Percentiles rank a stretch among this genome's conserved stretches.
Conservation (phyloP, 2,113 vertebrate species). For the Stigmatopora argus region DNA sequence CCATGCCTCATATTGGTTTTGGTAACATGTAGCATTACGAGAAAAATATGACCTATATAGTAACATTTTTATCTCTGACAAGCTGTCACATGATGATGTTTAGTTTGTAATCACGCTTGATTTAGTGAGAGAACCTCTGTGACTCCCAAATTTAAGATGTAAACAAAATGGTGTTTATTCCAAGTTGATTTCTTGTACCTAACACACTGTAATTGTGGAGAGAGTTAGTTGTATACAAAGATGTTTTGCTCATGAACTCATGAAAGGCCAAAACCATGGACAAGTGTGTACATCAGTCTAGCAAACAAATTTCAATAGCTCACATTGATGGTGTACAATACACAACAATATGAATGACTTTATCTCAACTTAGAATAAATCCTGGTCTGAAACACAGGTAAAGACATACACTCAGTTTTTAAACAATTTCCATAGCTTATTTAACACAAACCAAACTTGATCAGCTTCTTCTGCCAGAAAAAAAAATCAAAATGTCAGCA, state of each 20-base stretch:
- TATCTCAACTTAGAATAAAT: too few species aligned
- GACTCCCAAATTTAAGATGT: constrained; percentile 8
- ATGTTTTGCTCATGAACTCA: background rate
- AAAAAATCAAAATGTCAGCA: too few species aligned
- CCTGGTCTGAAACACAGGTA: too few species aligned
- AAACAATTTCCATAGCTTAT: too few species aligned
- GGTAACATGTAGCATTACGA: constrained; percentile 24
- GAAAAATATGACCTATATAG: constrained; percentile 10
- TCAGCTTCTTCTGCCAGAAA: too few species aligned
- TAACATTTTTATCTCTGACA: constrained; percentile 10
- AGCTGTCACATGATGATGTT: constrained; percentile 7
- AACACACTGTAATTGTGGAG: background rate
- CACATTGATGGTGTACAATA: background rate
- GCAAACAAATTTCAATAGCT: background rate
- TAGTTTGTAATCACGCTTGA: constrained; percentile 8
- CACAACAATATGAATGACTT: background rate
- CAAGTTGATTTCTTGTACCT: constrained; percentile 4
- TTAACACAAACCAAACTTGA: too few species aligned
- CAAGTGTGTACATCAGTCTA: background rate
- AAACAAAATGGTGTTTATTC: constrained; percentile 2
- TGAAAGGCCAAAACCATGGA: background rate
- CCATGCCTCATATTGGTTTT: constrained; percentile 19
- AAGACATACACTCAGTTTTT: too few species aligned
- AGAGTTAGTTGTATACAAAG: background rate
- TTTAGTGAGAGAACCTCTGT: constrained; percentile 7